A percentile compares a stretch with the other conserved stretches of the same genome.
These are phyloP conservation scores for Frankliniella fusca DNA, from an alignment of 2,888 invertebrate species.

Conservation along the genomic window DNA sequence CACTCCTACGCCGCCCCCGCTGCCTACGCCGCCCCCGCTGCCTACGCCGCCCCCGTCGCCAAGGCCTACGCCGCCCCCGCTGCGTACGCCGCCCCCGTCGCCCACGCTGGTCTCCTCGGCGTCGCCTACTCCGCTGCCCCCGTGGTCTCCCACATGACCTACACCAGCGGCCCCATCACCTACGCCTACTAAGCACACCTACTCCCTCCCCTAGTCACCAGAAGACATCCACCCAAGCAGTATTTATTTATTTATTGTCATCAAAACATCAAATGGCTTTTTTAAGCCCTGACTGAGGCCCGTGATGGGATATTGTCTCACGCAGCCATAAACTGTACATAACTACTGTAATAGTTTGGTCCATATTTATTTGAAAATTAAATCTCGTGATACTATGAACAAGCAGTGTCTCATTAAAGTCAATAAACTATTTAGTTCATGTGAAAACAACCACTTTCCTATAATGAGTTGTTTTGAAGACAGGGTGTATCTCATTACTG, in stretches of 20 bases:
- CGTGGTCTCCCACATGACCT: slow-evolving; percentile 40
- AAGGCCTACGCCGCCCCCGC: slow-evolving; percentile 35
- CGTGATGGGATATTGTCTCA: neutral
- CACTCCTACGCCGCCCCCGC: slow-evolving; percentile 43
- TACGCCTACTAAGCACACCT: neutral
- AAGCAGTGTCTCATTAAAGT: neutral
- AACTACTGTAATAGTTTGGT: neutral
- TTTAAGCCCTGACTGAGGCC: neutral
- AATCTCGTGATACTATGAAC: neutral
- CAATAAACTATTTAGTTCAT: too few relatives aligned
- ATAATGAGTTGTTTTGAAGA: too few relatives aligned
- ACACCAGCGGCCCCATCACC: slow-evolving; percentile 19
- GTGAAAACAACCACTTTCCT: too few relatives aligned
- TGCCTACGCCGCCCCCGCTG: slow-evolving; percentile 35
- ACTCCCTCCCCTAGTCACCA: neutral
- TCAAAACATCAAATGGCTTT: too few relatives aligned
- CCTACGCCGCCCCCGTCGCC: slow-evolving; percentile 31
- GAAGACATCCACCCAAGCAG: neutral
- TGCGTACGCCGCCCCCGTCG: slow-evolving; percentile 32
- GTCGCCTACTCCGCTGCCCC: slow-evolving; percentile 41
- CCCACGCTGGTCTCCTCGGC: slow-evolving; percentile 35
- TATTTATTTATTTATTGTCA: neutral
- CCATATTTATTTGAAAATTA: slow-evolving; percentile 10
- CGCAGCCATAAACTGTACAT: neutral
- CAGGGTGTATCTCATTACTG: too few relatives aligned